A percentile compares a stretch with the other conserved stretches of the same genome.
phyloP scores from a whole-genome alignment of 2,797 vertebrate species.

The Macroramphosus scolopax region DNA sequence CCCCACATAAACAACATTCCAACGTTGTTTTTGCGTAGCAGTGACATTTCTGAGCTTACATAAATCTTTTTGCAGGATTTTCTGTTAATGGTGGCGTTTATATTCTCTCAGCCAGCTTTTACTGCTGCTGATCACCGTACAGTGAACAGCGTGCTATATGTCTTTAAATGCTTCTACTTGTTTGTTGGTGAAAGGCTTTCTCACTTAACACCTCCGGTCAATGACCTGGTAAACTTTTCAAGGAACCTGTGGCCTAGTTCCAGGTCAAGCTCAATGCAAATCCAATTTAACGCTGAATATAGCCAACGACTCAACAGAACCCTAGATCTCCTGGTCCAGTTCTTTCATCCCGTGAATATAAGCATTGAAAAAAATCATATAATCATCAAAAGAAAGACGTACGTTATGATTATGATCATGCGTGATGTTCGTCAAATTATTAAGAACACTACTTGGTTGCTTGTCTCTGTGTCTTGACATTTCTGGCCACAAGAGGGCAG shows the following conservation, averaged over 20 bases:
- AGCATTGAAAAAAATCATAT: too few relatives aligned
- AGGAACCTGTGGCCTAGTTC: conserved; percentile 52
- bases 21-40: not conserved
- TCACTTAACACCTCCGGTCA: conserved; percentile 51
- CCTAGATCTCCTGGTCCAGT: too few relatives aligned
- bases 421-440: too few relatives aligned
- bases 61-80: not conserved
- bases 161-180: conserved; percentile 32
- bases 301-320: conserved; percentile 28
- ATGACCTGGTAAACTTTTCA: conserved; percentile 63
- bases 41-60: not conserved
- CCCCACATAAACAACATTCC: not conserved
- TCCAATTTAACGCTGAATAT: conserved; percentile 60
- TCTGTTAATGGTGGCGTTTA: not conserved
- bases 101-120: not conserved
- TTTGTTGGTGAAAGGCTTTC: conserved; percentile 41
- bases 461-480: not conserved
- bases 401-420: too few relatives aligned
- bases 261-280: conserved; percentile 57
- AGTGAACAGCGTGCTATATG: conserved; percentile 1
- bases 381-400: too few relatives aligned
- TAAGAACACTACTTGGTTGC: too few relatives aligned
- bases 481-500: conserved; percentile 58
- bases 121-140: not conserved
- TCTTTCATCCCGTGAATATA: too few relatives aligned